Evolutionary conservation across 2,797 vertebrate species (phyloP).

Genomic region (Morelia viridis): DNA sequence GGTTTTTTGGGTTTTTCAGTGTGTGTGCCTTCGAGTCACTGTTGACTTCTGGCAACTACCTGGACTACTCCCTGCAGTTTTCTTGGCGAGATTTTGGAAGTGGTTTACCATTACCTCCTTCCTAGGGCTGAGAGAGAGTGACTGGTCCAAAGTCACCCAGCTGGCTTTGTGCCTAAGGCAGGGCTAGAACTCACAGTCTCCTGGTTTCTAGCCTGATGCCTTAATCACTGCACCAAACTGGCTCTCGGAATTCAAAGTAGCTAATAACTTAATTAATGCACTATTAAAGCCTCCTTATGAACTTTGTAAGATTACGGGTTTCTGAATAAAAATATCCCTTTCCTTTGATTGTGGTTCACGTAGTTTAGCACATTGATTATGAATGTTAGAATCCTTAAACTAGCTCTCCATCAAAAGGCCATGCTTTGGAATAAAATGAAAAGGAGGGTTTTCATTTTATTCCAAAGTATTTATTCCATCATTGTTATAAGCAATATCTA

Average conservation of each 20-base stretch:
- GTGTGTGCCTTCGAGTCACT: background rate
- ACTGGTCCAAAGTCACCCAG: background rate
- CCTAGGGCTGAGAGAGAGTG: background rate
- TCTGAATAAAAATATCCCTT: background rate
- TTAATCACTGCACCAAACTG: no score
- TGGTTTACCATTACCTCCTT: background rate
- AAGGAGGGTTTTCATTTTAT: background rate
- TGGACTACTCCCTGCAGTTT: background rate
- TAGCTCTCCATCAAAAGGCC: background rate
- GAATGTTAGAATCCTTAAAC: background rate
- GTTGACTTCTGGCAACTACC: background rate
- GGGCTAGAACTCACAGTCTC: background rate
- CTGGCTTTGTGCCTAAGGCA: background rate
- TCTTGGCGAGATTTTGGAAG: background rate
- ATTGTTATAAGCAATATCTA: background rate
- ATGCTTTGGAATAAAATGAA: background rate
- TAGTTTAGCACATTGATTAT: background rate
- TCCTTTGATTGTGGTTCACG: background rate
- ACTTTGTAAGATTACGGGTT: background rate
- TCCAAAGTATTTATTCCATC: background rate
- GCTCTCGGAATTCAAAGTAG: no score
- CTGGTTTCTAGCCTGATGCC: no score
- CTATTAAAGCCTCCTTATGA: no score
- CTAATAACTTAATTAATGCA: no score
- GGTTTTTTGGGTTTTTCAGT: background rate